Conservation (phyloP, 2,113 vertebrate genomes). For the Rana temporaria region DNA sequence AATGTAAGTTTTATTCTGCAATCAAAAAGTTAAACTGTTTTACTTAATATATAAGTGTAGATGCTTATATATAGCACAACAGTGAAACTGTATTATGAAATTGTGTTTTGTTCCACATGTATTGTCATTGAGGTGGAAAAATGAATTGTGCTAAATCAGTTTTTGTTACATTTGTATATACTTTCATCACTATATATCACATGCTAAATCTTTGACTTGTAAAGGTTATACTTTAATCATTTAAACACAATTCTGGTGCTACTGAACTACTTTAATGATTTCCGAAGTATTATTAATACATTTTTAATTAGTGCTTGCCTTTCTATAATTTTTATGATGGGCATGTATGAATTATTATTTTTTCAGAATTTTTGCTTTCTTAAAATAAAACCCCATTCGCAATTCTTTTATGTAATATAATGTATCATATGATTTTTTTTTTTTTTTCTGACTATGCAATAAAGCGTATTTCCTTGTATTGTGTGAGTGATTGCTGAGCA, state of each 20-base stretch:
- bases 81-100: no score
- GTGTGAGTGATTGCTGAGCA: neutral
- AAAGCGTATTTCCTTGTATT: conserved; percentile 21
- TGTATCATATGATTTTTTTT: conserved; percentile 23
- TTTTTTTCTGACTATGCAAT: conserved; percentile 20
- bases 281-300: neutral
- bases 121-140: neutral
- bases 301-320: neutral
- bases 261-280: conserved; percentile 20
- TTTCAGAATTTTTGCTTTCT: neutral
- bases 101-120: no score
- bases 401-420: conserved; percentile 33
- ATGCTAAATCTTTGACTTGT: neutral
- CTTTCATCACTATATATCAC: neutral
- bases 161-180: conserved; percentile 9
- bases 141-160: neutral
- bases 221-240: neutral
- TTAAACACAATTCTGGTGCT: conserved; percentile 19
- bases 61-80: no score
- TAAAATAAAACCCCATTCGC: neutral
- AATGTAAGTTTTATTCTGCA: no score
- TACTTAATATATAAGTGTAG: no score
- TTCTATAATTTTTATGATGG: no score
- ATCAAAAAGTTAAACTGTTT: no score
- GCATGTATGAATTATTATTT: neutral